Base-by-base conservation (phyloP, 2,797 vertebrate genomes). In the Pseudochromis fuscus region DNA sequence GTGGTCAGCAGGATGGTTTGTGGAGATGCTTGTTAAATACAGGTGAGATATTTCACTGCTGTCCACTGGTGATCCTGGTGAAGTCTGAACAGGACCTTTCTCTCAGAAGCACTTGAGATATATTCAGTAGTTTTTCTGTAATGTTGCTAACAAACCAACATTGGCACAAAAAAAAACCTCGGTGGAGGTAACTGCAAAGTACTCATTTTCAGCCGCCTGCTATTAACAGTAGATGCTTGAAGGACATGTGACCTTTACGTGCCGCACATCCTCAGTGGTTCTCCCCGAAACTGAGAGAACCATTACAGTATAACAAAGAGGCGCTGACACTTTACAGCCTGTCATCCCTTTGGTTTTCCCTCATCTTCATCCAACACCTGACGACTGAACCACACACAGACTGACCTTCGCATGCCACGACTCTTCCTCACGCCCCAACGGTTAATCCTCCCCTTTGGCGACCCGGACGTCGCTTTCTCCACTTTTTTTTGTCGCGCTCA, bases 351-450 rank as follows among this genome's bases (percentile, higher is more conserved):
- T 1, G 30, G 25, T 50, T 65, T 16, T 37, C 33, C 59, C 52
- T 55, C 61, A 9, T 77, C 59, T 78, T 37, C 58, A 61, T 40
- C 73, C 24, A 59, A 28, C 56, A 53, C 59, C 57, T 56, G 66
- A 76, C 65, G 55, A 13, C 25, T 62, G 50, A 16, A 33, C 59
- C 35, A 49, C 61, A 48, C 52, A 64, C 18, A 52, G 16, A n/a
- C n/a, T 61, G 78, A 85, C 88, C 82, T 82, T 79, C 80, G 62
- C 40, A 49, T 28, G 30, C 31, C 19, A 7, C 6, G 2, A 46
- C 46, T 38, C 65, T 30, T 74, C 58, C 66, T 57, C 10, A 52
- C 11, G 4, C 56, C 35, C 15, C 52, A 28, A 24, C 53, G 25
- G n/a, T 73, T 66, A n/a, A 61, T 67, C 57, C 46, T 48, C 8